Conservation (phyloP, 1,140 invertebrate genomes). For the Planococcus citri region DNA sequence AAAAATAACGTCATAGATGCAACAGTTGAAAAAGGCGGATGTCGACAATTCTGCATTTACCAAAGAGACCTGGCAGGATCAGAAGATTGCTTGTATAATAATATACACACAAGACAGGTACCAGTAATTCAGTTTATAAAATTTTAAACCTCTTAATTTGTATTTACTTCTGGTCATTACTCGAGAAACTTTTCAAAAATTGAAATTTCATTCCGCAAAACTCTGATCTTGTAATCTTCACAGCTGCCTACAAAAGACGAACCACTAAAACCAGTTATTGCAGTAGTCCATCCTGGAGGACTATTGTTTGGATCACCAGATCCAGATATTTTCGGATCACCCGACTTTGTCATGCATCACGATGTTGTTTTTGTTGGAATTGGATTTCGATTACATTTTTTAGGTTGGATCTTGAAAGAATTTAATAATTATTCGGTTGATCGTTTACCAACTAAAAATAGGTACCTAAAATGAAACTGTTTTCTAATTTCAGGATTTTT, state of each 20-base stretch:
- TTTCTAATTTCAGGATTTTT: no score
- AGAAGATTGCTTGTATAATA: conserved; percentile 27
- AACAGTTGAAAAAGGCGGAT: background rate
- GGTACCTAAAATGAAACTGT: no score
- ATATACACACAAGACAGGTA: conserved; percentile 22
- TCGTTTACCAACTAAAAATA: no score
- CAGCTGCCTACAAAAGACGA: background rate
- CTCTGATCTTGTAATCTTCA: no score
- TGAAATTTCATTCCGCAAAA: no score
- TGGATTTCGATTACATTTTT: background rate
- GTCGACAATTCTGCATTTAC: background rate
- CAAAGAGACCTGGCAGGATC: conserved; percentile 7
- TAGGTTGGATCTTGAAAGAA: no score
- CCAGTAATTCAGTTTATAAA: no score
- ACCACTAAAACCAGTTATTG: background rate
- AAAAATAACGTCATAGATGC: background rate
- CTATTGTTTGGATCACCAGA: background rate
- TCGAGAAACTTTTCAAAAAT: no score
- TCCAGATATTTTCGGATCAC: background rate
- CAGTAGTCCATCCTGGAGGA: background rate
- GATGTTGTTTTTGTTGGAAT: background rate
- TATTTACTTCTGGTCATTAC: no score
- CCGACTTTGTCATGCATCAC: background rate
- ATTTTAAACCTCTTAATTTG: no score
- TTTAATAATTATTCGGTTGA: no score